These are phyloP conservation scores for Phortica magna DNA, from an alignment of 2,888 invertebrate genomes.

Conservation along the genomic window DNA sequence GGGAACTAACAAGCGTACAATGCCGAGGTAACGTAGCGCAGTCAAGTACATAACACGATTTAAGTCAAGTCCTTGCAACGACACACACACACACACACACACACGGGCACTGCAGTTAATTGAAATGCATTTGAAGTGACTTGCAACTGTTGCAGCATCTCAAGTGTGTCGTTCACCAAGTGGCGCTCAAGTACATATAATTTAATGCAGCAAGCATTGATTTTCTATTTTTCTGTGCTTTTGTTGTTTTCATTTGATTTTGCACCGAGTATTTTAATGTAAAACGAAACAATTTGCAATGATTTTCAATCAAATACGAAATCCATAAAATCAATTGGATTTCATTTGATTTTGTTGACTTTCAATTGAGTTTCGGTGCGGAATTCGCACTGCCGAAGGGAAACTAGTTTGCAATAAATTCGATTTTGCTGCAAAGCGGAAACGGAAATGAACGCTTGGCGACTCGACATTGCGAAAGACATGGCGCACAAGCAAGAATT, in stretches of 20 bases:
- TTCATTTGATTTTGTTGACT: slow-evolving; percentile 64
- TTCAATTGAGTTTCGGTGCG: slow-evolving; percentile 54
- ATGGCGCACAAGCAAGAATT: too few relatives aligned
- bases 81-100: neutral
- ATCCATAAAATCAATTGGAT: slow-evolving; percentile 52
- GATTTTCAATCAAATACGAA: slow-evolving; percentile 43
- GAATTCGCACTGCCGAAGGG: too few relatives aligned
- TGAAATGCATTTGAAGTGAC: slow-evolving; percentile 65
- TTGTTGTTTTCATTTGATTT: too few relatives aligned
- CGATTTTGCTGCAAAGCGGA: neutral
- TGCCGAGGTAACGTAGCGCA: neutral
- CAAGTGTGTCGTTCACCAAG: too few relatives aligned
- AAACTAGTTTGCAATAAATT: slow-evolving; percentile 35
- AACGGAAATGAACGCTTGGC: too few relatives aligned
- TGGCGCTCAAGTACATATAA: too few relatives aligned
- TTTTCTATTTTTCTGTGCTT: too few relatives aligned
- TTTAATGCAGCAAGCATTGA: too few relatives aligned
- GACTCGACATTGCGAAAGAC: too few relatives aligned
- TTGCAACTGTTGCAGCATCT: too few relatives aligned
- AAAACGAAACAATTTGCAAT: slow-evolving; percentile 41
- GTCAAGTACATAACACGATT: neutral
- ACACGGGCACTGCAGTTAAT: slow-evolving; percentile 52
- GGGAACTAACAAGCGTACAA: neutral
- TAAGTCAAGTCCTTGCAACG: too few relatives aligned
- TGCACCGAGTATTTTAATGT: too few relatives aligned